phyloP scores from a whole-genome alignment of 2,113 vertebrate species.

The Dryoscopus gambensis region DNA sequence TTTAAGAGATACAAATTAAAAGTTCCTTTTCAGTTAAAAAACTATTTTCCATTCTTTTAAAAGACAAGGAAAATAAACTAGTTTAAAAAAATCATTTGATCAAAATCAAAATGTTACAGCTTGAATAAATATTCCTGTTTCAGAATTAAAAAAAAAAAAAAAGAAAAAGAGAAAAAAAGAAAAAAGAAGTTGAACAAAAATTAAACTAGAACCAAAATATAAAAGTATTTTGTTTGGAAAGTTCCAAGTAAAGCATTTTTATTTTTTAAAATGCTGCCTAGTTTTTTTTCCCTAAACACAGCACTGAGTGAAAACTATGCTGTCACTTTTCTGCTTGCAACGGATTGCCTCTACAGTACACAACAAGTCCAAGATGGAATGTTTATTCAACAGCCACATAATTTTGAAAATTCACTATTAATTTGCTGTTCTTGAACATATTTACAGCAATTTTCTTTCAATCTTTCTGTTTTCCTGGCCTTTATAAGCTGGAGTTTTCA shows the following conservation, averaged over 20 bases:
- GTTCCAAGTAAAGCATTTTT: neutral
- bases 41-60: neutral
- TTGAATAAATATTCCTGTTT: neutral
- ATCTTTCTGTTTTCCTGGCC: neutral
- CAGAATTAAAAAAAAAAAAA: neutral
- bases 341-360: neutral
- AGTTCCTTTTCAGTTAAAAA: neutral
- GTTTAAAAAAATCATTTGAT: neutral
- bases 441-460: neutral
- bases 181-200: neutral
- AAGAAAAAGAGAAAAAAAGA: neutral
- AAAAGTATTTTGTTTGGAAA: neutral
- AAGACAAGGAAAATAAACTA: neutral
- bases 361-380: neutral
- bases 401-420: neutral
- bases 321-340: neutral
- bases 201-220: neutral
- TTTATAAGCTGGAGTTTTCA: neutral
- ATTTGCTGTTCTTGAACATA: neutral
- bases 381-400: neutral
- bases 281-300: neutral
- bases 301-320: neutral
- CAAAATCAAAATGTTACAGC: neutral
- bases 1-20: neutral
- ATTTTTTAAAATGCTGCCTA: neutral